Evolutionary conservation across 2,888 invertebrate species (phyloP).

Genomic region (Dusona sp.): DNA sequence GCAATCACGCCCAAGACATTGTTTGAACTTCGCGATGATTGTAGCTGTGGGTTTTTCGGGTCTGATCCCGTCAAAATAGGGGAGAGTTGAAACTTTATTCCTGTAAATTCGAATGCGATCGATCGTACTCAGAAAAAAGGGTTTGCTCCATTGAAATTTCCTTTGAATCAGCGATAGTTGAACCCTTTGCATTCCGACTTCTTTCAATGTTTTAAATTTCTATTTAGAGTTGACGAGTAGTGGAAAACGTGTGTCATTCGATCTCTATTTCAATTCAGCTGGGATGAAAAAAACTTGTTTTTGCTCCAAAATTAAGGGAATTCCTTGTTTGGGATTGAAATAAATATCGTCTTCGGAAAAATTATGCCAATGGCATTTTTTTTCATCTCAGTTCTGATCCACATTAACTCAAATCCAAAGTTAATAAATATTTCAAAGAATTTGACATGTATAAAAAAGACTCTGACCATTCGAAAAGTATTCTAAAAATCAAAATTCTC

Average conservation of each 20-base stretch:
- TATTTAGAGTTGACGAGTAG: no score
- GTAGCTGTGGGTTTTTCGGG: not conserved
- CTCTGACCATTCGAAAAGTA: no score
- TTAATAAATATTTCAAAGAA: not conserved
- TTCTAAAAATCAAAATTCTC: no score
- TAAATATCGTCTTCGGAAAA: no score
- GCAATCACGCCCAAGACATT: not conserved
- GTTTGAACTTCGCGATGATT: not conserved
- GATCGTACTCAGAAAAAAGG: not conserved
- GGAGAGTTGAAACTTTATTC: constrained; percentile 1
- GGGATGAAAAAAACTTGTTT: not conserved
- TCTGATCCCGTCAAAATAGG: not conserved
- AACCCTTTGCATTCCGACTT: no score
- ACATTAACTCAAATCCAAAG: no score
- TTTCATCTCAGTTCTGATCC: not conserved
- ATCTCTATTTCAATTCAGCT: not conserved
- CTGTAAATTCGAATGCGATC: not conserved
- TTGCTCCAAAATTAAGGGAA: no score
- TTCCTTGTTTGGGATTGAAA: no score
- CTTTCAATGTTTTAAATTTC: not conserved
- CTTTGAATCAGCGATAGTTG: not conserved
- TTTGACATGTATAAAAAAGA: not conserved
- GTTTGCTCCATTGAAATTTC: not conserved
- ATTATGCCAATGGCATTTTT: not conserved
- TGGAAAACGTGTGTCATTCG: no score